Evolutionary conservation across 2,888 invertebrate species (phyloP).

Genomic region (Sesamia inferens): DNA sequence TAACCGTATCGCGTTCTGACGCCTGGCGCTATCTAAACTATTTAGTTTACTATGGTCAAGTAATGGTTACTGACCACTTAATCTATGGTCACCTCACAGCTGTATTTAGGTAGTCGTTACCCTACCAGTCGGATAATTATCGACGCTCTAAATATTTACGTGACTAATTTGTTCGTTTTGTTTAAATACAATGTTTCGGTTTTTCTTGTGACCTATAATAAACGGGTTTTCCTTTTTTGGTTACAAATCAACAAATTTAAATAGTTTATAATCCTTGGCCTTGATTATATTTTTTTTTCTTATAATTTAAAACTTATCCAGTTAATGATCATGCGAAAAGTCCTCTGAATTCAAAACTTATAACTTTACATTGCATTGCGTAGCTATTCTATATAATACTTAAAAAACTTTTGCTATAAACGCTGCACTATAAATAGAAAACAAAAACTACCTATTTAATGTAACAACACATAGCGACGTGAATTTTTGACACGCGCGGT

Average conservation of each 20-base stretch:
- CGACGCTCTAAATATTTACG: constrained; percentile 66
- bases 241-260: constrained; percentile 1
- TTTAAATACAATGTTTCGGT: constrained; percentile 41
- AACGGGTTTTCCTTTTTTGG: constrained; percentile 33
- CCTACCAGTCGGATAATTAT: constrained; percentile 60
- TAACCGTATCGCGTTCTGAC: constrained; percentile 74
- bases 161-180: constrained; percentile 49
- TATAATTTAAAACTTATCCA: constrained; percentile 29
- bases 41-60: constrained; percentile 68
- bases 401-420: constrained; percentile 1
- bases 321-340: constrained; percentile 7
- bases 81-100: constrained; percentile 45
- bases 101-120: constrained; percentile 57
- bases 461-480: constrained; percentile 29
- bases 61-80: constrained; percentile 57
- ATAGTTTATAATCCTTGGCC: constrained; percentile 31
- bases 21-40: constrained; percentile 76
- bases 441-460: constrained; percentile 31
- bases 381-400: neutral
- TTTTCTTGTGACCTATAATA: constrained; percentile 32
- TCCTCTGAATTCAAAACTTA: neutral
- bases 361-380: neutral
- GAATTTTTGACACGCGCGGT: constrained; percentile 59
- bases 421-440: constrained; percentile 22
- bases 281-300: constrained; percentile 26